Evolutionary conservation across 2,113 vertebrate genomes (phyloP), one percentile per base, ranked within the genome.

Genomic region (Atlantisia rogersi): DNA sequence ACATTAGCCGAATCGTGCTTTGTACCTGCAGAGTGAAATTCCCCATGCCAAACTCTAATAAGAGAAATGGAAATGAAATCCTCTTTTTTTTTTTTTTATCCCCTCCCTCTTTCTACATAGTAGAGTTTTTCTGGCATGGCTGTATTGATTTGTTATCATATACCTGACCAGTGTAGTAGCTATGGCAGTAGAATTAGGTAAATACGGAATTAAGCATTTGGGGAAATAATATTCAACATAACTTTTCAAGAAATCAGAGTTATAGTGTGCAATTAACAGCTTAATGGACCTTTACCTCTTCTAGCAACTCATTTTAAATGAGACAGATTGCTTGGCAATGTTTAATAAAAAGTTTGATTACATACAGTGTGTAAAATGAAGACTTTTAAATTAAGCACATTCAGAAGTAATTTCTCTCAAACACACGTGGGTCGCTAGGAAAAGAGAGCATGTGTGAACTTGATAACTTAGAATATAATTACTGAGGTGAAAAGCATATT

Each of bases 301-400:
- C 90, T 78, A 90, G 88, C 85, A 76, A 53, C 69, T 95, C 26
- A 65, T 93, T 96, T 95, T 90, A 94, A 97, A 95, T 90, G 80
- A 95, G 92, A 95, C 79, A 95, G 82, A 95, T 96, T 93, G 76
- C 82, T 90, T 92, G 82, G 80, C 86, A 81, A 58, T 73, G 69
- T 76, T 97, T 96, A 95, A 94, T 96, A 96, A 92, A 90, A 96
- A 84, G n/a, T 86, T 92, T 94, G 92, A 95, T 95, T 96, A 39
- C 70, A 84, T 88, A 46, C 39, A 91, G 69, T 58, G 32, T 92
- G 71, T 95, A 88, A 96, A 96, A 95, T 88, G 48, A 88, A 86
- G 88, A 78, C 64, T 94, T 96, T 42, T 55, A 91, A 88, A 90
- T 94, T 82, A 94, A 73, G 35, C 56, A 46, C 71, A 86, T 93